Evolutionary conservation across 2,113 vertebrate genomes (phyloP).

Genomic region (Blennius ocellaris): DNA sequence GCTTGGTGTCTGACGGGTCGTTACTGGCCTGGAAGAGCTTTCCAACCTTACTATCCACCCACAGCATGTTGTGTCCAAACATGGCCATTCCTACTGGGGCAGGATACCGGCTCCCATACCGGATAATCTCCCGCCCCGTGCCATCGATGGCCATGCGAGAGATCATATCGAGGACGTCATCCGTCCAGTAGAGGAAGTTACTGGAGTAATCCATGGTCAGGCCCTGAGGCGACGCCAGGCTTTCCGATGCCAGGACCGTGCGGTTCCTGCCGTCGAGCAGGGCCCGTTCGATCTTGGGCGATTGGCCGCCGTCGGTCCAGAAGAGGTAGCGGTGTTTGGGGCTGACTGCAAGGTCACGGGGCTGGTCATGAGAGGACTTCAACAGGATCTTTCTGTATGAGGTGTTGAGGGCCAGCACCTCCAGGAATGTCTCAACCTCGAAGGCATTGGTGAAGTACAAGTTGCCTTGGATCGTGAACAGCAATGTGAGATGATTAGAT

Average conservation of each 20-base stretch:
- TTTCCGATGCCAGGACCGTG: slow-evolving; percentile 90
- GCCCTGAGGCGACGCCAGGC: slow-evolving; percentile 89
- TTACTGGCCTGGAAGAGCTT: slow-evolving; percentile 93
- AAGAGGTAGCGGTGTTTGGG: slow-evolving; percentile 92
- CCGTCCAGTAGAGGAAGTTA: slow-evolving; percentile 92
- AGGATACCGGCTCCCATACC: slow-evolving; percentile 91
- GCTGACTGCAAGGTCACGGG: slow-evolving; percentile 89
- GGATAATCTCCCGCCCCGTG: slow-evolving; percentile 86
- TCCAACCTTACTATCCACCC: slow-evolving; percentile 93
- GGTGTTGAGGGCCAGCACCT: slow-evolving; percentile 91
- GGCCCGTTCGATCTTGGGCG: slow-evolving; percentile 91
- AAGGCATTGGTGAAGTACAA: slow-evolving; percentile 95
- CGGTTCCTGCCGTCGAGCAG: slow-evolving; percentile 92
- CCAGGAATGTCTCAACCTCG: slow-evolving; percentile 87
- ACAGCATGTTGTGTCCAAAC: slow-evolving; percentile 90
- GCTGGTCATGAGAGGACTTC: slow-evolving; percentile 88
- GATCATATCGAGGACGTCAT: slow-evolving; percentile 93
- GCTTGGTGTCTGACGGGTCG: slow-evolving; percentile 84
- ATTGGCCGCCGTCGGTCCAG: slow-evolving; percentile 93
- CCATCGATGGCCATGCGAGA: slow-evolving; percentile 87
- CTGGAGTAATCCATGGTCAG: slow-evolving; percentile 89
- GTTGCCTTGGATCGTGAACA: slow-evolving; percentile 83
- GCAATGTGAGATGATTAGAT: background rate
- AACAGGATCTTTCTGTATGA: slow-evolving; percentile 89
- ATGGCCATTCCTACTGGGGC: slow-evolving; percentile 89